Percentiles rank a stretch among this genome's conserved stretches.
phyloP scores from a whole-genome alignment of 2,113 vertebrate species.

The Varanus salvator region DNA sequence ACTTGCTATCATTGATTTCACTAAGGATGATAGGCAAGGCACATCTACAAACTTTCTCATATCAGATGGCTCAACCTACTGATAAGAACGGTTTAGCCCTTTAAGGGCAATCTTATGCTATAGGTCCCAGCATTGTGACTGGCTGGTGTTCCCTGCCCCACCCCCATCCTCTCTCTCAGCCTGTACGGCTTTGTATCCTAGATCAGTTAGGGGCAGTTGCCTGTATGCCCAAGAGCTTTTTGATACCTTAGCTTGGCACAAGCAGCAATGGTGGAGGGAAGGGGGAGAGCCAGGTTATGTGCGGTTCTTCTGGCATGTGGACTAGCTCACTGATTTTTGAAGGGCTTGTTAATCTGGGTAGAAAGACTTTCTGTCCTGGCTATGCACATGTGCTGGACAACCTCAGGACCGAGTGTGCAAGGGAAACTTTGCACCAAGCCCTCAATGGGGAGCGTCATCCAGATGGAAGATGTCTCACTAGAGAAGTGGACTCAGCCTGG shows the following conservation, averaged over 20 bases:
- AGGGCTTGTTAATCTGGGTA: not conserved
- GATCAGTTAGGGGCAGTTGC: no score
- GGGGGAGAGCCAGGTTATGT: not conserved
- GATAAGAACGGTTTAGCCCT: not conserved
- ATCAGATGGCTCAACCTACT: not conserved
- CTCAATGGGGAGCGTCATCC: not conserved
- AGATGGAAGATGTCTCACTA: no score
- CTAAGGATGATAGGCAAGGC: not conserved
- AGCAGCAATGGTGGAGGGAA: not conserved
- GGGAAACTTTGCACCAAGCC: not conserved
- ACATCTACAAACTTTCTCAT: not conserved
- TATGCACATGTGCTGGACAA: not conserved
- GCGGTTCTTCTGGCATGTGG: not conserved
- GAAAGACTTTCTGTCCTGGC: not conserved
- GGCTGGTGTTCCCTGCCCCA: no score
- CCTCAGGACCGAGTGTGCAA: not conserved
- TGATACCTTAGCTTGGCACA: not conserved
- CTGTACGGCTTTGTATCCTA: no score
- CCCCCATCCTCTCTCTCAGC: no score
- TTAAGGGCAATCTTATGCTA: not conserved
- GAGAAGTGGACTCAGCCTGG: not conserved
- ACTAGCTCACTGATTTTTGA: not conserved
- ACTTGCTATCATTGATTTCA: not conserved
- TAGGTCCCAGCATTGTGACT: no score
- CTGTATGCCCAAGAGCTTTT: not conserved